Conservation (phyloP, 2,797 vertebrate species). For the Eremophila alpestris region DNA sequence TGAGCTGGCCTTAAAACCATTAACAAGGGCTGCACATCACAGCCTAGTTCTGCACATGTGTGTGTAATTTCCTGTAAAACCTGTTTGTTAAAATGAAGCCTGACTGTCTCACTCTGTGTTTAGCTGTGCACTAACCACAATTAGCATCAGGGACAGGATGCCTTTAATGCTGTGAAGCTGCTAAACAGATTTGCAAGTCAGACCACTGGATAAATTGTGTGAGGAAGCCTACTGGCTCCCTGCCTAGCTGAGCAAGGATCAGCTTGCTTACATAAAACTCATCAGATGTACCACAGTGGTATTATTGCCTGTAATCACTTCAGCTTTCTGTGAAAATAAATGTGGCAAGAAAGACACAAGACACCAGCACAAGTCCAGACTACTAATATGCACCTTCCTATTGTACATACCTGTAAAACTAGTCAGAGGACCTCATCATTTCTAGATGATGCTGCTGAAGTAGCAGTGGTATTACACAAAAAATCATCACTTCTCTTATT, state of each 20-base stretch:
- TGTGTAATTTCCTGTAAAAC: background rate
- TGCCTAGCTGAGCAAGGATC: background rate
- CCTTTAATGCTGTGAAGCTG: background rate
- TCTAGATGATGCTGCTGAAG: background rate
- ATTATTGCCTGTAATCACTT: background rate
- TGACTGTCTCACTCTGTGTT: background rate
- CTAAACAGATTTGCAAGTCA: constrained; percentile 22
- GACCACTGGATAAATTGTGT: background rate
- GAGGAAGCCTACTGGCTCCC: background rate
- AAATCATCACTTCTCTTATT: background rate
- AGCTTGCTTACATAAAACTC: background rate
- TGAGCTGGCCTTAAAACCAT: background rate
- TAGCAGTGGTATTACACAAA: background rate
- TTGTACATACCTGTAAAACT: background rate
- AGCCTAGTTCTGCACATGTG: background rate
- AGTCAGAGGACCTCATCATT: background rate
- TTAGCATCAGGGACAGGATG: background rate
- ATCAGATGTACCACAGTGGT: background rate
- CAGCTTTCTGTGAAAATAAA: background rate
- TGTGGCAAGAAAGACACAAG: background rate
- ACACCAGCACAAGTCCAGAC: background rate
- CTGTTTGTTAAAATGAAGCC: background rate
- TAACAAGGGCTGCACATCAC: background rate
- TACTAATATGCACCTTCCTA: background rate
- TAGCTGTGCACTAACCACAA: background rate